A percentile compares a stretch with the other conserved stretches of the same genome.
Evolutionary conservation across 2,888 invertebrate genomes (phyloP).

Genomic region (Idaea biselata): DNA sequence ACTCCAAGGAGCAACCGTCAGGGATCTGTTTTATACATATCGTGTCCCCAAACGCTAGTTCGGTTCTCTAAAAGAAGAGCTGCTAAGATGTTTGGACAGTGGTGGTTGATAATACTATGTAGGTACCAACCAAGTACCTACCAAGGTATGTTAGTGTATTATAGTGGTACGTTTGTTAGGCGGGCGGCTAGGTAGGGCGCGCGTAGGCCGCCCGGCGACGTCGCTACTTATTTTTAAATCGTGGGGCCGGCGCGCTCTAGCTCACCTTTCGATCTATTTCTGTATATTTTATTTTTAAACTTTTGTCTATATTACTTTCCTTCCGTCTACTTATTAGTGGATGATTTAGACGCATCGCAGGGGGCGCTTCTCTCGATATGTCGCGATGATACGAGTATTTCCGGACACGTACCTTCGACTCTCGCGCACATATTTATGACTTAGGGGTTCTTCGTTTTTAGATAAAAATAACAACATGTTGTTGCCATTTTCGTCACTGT

Average conservation of each 20-base stretch:
- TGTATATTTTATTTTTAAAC: conserved; percentile 72
- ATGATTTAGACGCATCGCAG: conserved; percentile 79
- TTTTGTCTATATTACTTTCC: conserved; percentile 79
- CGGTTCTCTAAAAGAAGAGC: too few relatives aligned
- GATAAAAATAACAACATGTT: conserved; percentile 19
- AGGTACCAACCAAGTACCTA: too few relatives aligned
- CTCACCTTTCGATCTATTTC: conserved; percentile 79
- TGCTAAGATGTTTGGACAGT: too few relatives aligned
- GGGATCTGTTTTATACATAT: too few relatives aligned
- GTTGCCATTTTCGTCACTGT: conserved; percentile 19
- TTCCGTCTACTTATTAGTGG: conserved; percentile 78
- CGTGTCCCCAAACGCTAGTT: too few relatives aligned
- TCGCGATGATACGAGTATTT: conserved; percentile 56
- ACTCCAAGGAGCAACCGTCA: too few relatives aligned
- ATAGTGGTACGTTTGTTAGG: conserved; percentile 3
- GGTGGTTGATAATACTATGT: too few relatives aligned
- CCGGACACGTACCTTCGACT: conserved; percentile 57
- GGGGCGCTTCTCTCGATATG: conserved; percentile 72
- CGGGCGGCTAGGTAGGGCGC: conserved; percentile 47
- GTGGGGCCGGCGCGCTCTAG: conserved; percentile 72
- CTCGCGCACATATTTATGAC: conserved; percentile 45
- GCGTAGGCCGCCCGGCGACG: conserved; percentile 57
- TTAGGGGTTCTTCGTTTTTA: conserved; percentile 34
- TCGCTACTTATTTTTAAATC: conserved; percentile 64
- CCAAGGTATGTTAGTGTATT: too few relatives aligned